Evolutionary conservation across 2,113 vertebrate genomes (phyloP).

Genomic region (Polyodon spathula): DNA sequence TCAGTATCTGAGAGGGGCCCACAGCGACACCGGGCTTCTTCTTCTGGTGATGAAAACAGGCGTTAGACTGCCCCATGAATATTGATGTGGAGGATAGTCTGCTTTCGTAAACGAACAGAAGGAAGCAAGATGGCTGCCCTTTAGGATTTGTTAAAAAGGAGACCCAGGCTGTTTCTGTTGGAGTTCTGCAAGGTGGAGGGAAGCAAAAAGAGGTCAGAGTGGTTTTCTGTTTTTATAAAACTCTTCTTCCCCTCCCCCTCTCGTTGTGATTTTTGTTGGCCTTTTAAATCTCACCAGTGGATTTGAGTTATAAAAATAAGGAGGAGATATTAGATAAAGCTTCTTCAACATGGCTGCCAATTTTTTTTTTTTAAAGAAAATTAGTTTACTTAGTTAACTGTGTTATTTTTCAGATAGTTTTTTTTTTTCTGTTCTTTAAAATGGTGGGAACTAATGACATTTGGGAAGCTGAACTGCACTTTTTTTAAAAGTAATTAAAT

Average conservation of each 20-base stretch:
- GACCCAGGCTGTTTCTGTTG: slow-evolving; percentile 70
- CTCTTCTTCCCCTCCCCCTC: slow-evolving; percentile 18
- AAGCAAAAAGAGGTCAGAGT: slow-evolving; percentile 73
- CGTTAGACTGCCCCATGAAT: slow-evolving; percentile 90
- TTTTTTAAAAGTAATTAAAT: slow-evolving; percentile 31
- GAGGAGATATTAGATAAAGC: slow-evolving; percentile 64
- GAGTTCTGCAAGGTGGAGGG: slow-evolving; percentile 76
- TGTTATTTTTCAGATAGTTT: slow-evolving; percentile 19
- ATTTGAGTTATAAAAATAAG: slow-evolving; percentile 43
- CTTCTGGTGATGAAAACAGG: slow-evolving; percentile 72
- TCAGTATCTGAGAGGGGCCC: slow-evolving; percentile 56
- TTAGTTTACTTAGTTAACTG: slow-evolving; percentile 14
- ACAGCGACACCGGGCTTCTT: slow-evolving; percentile 64
- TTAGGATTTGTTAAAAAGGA: slow-evolving; percentile 88
- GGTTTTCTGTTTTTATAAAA: slow-evolving; percentile 22
- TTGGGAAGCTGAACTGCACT: slow-evolving; percentile 28
- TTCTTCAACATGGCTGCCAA: slow-evolving; percentile 87
- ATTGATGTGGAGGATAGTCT: slow-evolving; percentile 90
- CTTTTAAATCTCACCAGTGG: slow-evolving; percentile 37
- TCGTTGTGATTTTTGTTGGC: slow-evolving; percentile 21
- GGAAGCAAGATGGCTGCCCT: slow-evolving; percentile 97
- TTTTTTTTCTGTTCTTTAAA: slow-evolving; percentile 21
- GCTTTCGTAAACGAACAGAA: slow-evolving; percentile 89
- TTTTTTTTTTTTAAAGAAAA: slow-evolving; percentile 38
- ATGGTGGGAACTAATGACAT: slow-evolving; percentile 17